Evolutionary conservation across 2,113 vertebrate species (phyloP).

Genomic region (Brachyhypopomus gauderio): DNA sequence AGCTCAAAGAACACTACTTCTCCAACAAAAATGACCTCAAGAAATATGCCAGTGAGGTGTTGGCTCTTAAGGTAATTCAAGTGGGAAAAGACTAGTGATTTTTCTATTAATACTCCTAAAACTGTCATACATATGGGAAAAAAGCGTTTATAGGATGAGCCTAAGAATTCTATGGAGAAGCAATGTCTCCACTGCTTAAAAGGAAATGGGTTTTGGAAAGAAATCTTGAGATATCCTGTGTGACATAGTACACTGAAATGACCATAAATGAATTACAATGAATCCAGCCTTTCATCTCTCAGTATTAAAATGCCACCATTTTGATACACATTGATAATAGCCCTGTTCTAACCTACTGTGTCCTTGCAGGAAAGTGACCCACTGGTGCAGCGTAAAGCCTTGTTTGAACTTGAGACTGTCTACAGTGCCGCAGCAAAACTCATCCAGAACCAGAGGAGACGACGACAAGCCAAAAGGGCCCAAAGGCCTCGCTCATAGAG

Average conservation of each 20-base stretch:
- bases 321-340: background rate
- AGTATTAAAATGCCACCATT: background rate
- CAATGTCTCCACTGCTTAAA: background rate
- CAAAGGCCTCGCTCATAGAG: conserved; percentile 6
- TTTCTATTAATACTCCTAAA: background rate
- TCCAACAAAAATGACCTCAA: conserved; percentile 41
- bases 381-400: conserved; percentile 45
- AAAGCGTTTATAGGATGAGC: background rate
- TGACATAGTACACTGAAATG: too few species aligned
- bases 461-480: conserved; percentile 36
- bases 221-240: too few species aligned
- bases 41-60: conserved; percentile 27
- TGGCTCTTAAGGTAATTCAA: conserved; percentile 41
- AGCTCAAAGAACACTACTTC: conserved; percentile 45
- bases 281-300: background rate
- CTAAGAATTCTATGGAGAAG: background rate
- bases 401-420: conserved; percentile 40
- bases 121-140: background rate
- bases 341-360: background rate
- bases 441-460: conserved; percentile 32
- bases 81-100: background rate
- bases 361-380: conserved; percentile 46
- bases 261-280: too few species aligned
- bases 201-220: background rate
- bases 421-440: conserved; percentile 35